Conservation (phyloP, 2,888 invertebrate species). For the Hemithea aestivaria region DNA sequence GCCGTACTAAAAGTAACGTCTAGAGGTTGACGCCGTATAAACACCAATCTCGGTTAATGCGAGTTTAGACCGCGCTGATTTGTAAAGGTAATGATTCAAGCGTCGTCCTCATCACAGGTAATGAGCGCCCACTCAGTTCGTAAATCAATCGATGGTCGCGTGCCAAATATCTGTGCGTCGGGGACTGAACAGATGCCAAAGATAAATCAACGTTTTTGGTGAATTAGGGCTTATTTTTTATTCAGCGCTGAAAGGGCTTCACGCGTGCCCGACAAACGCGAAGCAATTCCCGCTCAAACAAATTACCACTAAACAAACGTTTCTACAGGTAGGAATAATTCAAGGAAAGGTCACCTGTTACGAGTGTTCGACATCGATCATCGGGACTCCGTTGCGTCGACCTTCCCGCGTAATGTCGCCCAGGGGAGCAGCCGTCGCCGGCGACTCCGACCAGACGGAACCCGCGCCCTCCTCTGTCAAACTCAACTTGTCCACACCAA, state of each 20-base stretch:
- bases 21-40: too few species aligned
- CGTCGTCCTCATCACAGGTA: slow-evolving; percentile 13
- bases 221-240: slow-evolving; percentile 34
- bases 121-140: slow-evolving; percentile 14
- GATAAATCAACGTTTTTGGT: slow-evolving; percentile 37
- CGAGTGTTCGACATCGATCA: slow-evolving; percentile 76
- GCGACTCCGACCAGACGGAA: slow-evolving; percentile 59
- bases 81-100: slow-evolving; percentile 6
- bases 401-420: slow-evolving; percentile 71
- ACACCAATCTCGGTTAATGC: too few species aligned
- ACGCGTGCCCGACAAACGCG: slow-evolving; percentile 49
- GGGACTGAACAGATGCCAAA: slow-evolving; percentile 39
- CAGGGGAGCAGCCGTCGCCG: slow-evolving; percentile 58
- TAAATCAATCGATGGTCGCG: slow-evolving; percentile 19
- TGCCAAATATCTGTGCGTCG: slow-evolving; percentile 31
- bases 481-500: slow-evolving; percentile 53
- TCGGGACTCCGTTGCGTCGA: slow-evolving; percentile 70
- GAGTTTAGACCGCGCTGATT: slow-evolving; percentile 1
- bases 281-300: slow-evolving; percentile 66
- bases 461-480: slow-evolving; percentile 60
- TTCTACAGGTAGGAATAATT: slow-evolving; percentile 76
- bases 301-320: slow-evolving; percentile 75
- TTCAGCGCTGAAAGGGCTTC: slow-evolving; percentile 44
- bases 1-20: too few species aligned
- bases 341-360: slow-evolving; percentile 77